Conservation (phyloP, 2,888 invertebrate species). For the Temnothorax unifasciatus region DNA sequence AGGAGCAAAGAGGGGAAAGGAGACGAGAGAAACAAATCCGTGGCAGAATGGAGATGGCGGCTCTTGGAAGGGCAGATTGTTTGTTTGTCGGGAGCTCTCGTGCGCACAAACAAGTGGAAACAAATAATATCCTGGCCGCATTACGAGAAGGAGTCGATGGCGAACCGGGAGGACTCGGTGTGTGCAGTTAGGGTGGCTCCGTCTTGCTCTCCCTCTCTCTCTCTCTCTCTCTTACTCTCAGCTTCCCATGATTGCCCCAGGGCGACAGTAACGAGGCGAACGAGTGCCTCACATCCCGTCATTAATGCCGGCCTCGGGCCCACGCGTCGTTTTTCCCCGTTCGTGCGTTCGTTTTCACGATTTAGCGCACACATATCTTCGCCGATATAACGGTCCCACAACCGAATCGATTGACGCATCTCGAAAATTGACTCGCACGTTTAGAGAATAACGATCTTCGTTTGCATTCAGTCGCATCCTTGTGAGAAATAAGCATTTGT, state of each 20-base stretch:
- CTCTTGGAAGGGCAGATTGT: constrained; percentile 79
- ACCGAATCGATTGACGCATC: background rate
- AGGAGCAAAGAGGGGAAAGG: constrained; percentile 20
- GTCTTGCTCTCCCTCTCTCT: constrained; percentile 20
- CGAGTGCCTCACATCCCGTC: constrained; percentile 79
- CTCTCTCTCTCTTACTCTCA: constrained; percentile 26
- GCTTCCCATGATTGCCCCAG: constrained; percentile 72
- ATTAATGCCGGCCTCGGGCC: constrained; percentile 82
- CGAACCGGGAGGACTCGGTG: constrained; percentile 27
- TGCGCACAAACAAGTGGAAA: constrained; percentile 84
- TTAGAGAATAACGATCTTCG: constrained; percentile 23
- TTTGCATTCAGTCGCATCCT: background rate
- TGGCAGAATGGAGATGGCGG: constrained; percentile 48
- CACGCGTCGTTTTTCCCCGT: constrained; percentile 63
- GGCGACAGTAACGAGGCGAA: constrained; percentile 82
- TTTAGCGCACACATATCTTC: constrained; percentile 28
- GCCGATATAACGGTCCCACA: constrained; percentile 1
- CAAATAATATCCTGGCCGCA: constrained; percentile 85
- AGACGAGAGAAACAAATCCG: constrained; percentile 2
- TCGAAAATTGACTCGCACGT: constrained; percentile 33
- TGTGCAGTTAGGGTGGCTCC: constrained; percentile 45
- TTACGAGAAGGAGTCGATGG: constrained; percentile 76
- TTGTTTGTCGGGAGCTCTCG: constrained; percentile 82
- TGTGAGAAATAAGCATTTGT: background rate
- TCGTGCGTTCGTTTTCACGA: constrained; percentile 27